Percentiles rank a stretch among this genome's conserved stretches.
phyloP scores from a whole-genome alignment of 2,113 vertebrate species.

The Tragelaphus buxtoni region DNA sequence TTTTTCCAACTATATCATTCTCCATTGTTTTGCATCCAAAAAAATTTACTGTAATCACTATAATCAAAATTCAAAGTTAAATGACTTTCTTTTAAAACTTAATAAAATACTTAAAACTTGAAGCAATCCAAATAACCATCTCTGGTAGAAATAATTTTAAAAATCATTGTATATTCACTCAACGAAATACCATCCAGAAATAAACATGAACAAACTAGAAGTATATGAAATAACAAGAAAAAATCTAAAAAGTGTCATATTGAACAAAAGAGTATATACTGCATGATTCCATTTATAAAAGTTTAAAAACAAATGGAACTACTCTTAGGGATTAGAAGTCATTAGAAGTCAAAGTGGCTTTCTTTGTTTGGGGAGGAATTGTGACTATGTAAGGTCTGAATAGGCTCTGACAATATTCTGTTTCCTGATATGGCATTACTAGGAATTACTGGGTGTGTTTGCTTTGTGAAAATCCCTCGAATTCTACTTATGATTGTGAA shows the following conservation, averaged over 20 bases:
- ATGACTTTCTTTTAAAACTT: background rate
- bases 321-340: background rate
- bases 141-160: background rate
- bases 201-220: background rate
- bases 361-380: background rate
- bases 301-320: background rate
- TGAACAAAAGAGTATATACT: background rate
- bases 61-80: background rate
- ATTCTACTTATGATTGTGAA: background rate
- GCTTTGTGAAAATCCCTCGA: background rate
- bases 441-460: background rate
- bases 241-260: background rate
- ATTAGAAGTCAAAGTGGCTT: background rate
- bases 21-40: background rate
- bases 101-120: background rate
- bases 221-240: background rate
- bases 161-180: background rate
- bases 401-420: background rate
- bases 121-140: background rate
- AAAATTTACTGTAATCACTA: background rate
- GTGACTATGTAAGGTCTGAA: background rate
- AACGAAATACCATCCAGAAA: background rate
- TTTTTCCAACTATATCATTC: background rate
- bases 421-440: background rate
- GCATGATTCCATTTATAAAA: background rate